phyloP scores from a whole-genome alignment of 2,797 vertebrate genomes.

The Centropyge bicolor region DNA sequence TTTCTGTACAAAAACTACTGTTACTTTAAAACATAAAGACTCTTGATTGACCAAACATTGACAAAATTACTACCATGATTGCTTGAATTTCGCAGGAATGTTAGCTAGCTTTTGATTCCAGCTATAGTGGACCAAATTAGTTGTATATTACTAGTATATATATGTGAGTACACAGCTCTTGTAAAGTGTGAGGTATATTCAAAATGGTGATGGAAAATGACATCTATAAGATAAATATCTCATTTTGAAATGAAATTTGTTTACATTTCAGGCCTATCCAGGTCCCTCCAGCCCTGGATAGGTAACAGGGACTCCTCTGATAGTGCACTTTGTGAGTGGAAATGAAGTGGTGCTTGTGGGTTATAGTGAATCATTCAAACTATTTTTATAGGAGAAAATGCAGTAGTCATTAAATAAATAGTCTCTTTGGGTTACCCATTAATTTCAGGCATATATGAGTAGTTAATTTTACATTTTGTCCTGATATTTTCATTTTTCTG shows the following conservation, averaged over 20 bases:
- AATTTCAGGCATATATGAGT: background rate
- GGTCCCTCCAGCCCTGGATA: constrained; percentile 13
- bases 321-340: constrained; percentile 56
- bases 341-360: constrained; percentile 44
- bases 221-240: constrained; percentile 35
- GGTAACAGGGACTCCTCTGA: constrained; percentile 49
- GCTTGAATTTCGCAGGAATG: background rate
- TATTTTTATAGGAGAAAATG: constrained; percentile 59
- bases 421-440: constrained; percentile 16
- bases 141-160: too few species aligned
- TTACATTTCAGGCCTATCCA: constrained; percentile 63
- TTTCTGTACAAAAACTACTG: background rate
- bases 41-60: constrained; percentile 23
- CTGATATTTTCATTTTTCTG: background rate
- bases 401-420: constrained; percentile 5
- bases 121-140: constrained; percentile 50
- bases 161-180: constrained; percentile 11
- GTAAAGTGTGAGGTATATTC: constrained; percentile 49
- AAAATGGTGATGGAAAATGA: constrained; percentile 37
- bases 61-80: constrained; percentile 16
- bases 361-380: constrained; percentile 46
- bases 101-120: constrained; percentile 27
- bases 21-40: background rate
- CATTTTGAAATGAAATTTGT: constrained; percentile 50
- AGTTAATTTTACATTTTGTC: constrained; percentile 10